These are phyloP conservation scores for Lepisosteus osseus DNA, from an alignment of 2,113 vertebrate species.

Conservation along the genomic window DNA sequence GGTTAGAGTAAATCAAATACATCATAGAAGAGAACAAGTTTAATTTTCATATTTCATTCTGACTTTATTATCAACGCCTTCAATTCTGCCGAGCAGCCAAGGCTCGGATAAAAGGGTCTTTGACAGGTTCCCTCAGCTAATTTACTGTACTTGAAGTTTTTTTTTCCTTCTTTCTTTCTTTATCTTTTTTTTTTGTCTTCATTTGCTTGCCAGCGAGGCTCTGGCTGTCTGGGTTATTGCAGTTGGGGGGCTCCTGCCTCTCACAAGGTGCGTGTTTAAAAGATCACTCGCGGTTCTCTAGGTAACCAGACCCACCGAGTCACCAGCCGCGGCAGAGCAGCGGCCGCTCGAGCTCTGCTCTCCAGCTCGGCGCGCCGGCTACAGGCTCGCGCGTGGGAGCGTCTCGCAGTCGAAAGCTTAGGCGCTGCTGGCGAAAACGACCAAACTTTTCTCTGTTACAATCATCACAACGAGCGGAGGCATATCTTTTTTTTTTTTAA, in stretches of 20 bases:
- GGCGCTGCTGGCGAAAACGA: too few relatives aligned
- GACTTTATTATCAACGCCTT: too few relatives aligned
- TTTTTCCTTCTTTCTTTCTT: slow-evolving; percentile 30
- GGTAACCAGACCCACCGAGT: slow-evolving; percentile 63
- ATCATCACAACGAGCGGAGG: too few relatives aligned
- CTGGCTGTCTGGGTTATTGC: slow-evolving; percentile 61
- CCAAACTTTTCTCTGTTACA: too few relatives aligned
- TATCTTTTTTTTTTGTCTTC: slow-evolving; percentile 51
- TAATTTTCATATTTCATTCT: too few relatives aligned
- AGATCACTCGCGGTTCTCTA: slow-evolving; percentile 66
- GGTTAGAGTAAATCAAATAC: too few relatives aligned
- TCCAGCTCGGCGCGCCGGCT: too few relatives aligned
- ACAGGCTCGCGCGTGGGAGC: too few relatives aligned
- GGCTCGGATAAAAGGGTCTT: slow-evolving; percentile 54
- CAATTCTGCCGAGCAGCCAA: too few relatives aligned
- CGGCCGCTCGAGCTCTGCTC: background rate
- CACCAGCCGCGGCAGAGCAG: slow-evolving; percentile 26
- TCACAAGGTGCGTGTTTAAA: slow-evolving; percentile 68
- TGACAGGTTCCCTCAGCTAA: slow-evolving; percentile 74
- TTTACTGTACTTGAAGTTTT: slow-evolving; percentile 81
- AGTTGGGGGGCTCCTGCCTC: slow-evolving; percentile 56
- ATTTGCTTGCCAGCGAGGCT: slow-evolving; percentile 66
- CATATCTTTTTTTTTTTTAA: too few relatives aligned
- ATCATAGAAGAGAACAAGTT: too few relatives aligned
- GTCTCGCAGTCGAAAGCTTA: too few relatives aligned